phyloP scores from a whole-genome alignment of 2,888 invertebrate species.

The Mesochorus sp. region DNA sequence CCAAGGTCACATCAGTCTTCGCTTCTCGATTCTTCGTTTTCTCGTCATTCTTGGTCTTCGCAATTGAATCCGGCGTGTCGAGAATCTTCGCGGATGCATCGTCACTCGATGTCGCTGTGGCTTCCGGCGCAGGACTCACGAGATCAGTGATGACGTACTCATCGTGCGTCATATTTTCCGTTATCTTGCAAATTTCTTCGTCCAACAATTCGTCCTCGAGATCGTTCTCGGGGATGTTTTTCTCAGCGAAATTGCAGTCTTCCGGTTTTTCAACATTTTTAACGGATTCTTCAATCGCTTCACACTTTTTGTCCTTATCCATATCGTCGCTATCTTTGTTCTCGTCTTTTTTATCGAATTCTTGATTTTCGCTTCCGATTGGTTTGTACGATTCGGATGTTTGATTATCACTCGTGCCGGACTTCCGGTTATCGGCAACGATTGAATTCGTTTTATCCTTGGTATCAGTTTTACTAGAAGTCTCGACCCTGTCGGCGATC shows the following conservation, averaged over 20 bases:
- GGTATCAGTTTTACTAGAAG: too few species aligned
- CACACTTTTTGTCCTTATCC: neutral
- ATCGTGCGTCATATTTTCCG: slow-evolving; percentile 81
- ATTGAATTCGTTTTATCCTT: too few species aligned
- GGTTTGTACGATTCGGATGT: too few species aligned
- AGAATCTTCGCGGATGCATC: slow-evolving; percentile 8
- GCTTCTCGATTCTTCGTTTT: slow-evolving; percentile 53
- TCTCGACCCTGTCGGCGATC: too few species aligned
- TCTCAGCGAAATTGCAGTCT: slow-evolving; percentile 36
- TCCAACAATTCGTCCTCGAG: slow-evolving; percentile 79
- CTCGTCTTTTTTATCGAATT: slow-evolving; percentile 29
- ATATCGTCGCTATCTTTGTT: neutral
- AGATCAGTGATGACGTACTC: slow-evolving; percentile 80
- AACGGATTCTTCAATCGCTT: slow-evolving; percentile 28
- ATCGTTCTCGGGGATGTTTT: slow-evolving; percentile 66
- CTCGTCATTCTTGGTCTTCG: neutral
- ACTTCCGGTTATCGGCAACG: too few species aligned
- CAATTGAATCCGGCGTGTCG: slow-evolving; percentile 26
- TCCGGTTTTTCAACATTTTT: neutral
- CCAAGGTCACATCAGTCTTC: slow-evolving; percentile 73
- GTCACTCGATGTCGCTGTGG: slow-evolving; percentile 68
- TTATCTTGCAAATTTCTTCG: slow-evolving; percentile 80
- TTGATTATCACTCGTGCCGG: too few species aligned
- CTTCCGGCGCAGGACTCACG: slow-evolving; percentile 73
- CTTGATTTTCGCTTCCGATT: too few species aligned